A percentile compares a stretch with the other conserved stretches of the same genome.
These are phyloP conservation scores for Drepanosiphum platanoidis DNA, from an alignment of 2,888 invertebrate species.

Conservation along the genomic window DNA sequence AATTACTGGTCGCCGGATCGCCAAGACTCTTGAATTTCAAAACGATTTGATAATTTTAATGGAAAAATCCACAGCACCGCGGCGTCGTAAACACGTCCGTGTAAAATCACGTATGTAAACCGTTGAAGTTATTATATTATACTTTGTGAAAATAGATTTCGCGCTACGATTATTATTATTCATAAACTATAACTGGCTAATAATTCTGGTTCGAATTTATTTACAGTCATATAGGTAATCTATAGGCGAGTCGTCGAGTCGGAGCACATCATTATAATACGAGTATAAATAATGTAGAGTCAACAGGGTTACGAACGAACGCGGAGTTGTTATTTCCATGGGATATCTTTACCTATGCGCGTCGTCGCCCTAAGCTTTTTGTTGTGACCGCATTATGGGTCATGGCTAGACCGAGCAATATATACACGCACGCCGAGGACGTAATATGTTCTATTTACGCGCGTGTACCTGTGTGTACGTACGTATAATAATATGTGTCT, in stretches of 20 bases:
- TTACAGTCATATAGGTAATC: background rate
- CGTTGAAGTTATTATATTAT: too few species aligned
- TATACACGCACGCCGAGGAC: conserved; percentile 24
- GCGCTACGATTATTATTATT: too few species aligned
- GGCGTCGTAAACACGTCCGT: too few species aligned
- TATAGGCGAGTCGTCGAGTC: background rate
- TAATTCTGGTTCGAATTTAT: background rate
- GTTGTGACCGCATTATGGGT: conserved; percentile 32
- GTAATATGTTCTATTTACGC: background rate
- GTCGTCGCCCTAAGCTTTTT: conserved; percentile 19
- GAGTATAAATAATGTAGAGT: background rate
- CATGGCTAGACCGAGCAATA: conserved; percentile 37
- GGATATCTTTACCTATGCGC: background rate
- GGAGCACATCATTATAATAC: background rate
- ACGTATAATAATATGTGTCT: background rate
- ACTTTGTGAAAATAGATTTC: too few species aligned
- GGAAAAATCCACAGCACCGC: too few species aligned
- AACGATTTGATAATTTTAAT: too few species aligned
- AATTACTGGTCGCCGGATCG: too few species aligned
- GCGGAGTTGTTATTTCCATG: background rate
- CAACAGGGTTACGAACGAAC: background rate
- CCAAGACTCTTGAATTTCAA: too few species aligned
- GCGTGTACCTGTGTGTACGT: background rate
- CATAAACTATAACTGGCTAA: background rate
- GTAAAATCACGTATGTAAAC: too few species aligned